Evolutionary conservation across 2,888 invertebrate species (phyloP).

Genomic region (Conus canariensis): DNA sequence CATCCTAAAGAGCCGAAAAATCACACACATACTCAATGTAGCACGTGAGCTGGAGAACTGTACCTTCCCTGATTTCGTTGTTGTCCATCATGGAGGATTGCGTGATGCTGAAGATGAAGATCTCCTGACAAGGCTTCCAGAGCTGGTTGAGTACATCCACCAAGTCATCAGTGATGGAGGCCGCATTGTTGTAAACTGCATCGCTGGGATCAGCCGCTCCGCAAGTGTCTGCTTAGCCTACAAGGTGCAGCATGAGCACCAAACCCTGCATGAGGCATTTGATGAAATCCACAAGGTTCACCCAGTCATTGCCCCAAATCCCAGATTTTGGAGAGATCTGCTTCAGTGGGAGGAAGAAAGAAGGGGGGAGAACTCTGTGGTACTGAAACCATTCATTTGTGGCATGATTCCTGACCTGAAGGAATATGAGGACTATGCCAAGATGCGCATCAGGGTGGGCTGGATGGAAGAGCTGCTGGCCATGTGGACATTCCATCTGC

Average conservation of each 20-base stretch:
- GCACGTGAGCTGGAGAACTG: constrained; percentile 61
- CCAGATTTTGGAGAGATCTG: constrained; percentile 64
- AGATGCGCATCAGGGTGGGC: constrained; percentile 53
- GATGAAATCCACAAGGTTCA: constrained; percentile 57
- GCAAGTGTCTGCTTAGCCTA: constrained; percentile 67
- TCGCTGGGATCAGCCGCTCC: constrained; percentile 67
- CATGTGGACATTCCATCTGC: constrained; percentile 54
- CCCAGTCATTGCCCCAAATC: constrained; percentile 62
- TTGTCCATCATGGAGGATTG: constrained; percentile 54
- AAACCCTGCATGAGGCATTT: constrained; percentile 58
- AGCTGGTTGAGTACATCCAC: constrained; percentile 62
- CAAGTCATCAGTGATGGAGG: constrained; percentile 50
- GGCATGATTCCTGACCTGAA: constrained; percentile 55
- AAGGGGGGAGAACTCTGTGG: constrained; percentile 57
- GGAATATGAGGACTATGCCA: constrained; percentile 53
- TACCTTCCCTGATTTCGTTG: constrained; percentile 53
- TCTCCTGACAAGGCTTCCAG: constrained; percentile 56
- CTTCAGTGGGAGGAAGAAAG: constrained; percentile 57
- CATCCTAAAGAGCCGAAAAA: constrained; percentile 50
- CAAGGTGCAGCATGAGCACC: constrained; percentile 57
- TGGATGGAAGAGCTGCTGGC: constrained; percentile 59
- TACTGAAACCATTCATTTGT: constrained; percentile 60
- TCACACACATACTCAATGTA: constrained; percentile 64
- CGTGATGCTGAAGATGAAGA: constrained; percentile 61
- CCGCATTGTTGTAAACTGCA: constrained; percentile 64